Base-by-base conservation (phyloP, 2,888 invertebrate genomes). In the Tenthredo livida region DNA sequence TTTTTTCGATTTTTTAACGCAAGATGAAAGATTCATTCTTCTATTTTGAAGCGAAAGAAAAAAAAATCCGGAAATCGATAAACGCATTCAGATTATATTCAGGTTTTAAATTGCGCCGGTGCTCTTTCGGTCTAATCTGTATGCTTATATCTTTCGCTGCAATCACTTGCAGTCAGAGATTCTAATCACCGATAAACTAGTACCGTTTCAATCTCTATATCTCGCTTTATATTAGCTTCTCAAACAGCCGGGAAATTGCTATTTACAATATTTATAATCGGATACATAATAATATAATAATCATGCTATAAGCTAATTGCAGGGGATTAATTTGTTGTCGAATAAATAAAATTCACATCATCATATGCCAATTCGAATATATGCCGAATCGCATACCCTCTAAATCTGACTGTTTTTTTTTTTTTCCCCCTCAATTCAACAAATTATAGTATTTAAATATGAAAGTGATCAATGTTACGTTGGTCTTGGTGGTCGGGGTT, bases 91-190 rank as follows among this genome's bases (percentile, higher is more conserved):
- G 21, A 58, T 58, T 58, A 21, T n/a, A 58, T 58, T 21, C 58
- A 21, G 6, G 58, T 7, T 58, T 58, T 21, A n/a, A 58, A 21
- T 58, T n/a, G 58, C 1, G 6, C 58, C 21, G 58, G 58, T 21
- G n/a, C 9, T 21, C 21, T 58, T n/a, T 58, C 9, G 58, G 58
- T 58, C 58, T 9, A 21, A 0, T 21, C 21, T 58, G 58, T 58
- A 58, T 12, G 15, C 0, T 43, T 9, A 12, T 21, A 61, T 10
- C 47, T 21, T 12, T 54, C 7, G 21, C 7, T 10, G 50, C 50
- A 77, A 33, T 77, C 77, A 77, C 50, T 29, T 77, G 77, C 77
- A 77, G 6, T 77, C n/a, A 77, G 33, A 77, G 77, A 77, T 77
- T 50, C 50, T 17, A 77, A 77, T 77, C 77, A 54, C 3, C 54